Evolutionary conservation across 2,113 vertebrate species (phyloP).

Genomic region (Pseudorectes ferrugineus): DNA sequence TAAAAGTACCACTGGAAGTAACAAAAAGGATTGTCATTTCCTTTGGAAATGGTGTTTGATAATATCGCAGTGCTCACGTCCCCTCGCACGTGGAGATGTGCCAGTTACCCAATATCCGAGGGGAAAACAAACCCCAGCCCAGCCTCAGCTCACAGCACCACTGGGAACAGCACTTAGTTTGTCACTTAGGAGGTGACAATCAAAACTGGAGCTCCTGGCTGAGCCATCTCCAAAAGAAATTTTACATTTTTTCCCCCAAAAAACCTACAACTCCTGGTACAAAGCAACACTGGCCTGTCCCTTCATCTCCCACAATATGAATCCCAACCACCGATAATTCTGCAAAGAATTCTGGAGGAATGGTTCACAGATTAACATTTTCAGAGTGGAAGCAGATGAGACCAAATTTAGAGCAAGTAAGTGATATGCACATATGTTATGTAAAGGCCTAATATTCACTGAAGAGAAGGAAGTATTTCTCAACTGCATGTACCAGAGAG

Average conservation of each 20-base stretch:
- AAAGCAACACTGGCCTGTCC: background rate
- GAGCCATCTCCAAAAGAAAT: background rate
- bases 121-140: constrained; percentile 4
- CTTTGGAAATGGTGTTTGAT: background rate
- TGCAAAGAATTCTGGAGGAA: background rate
- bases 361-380: background rate
- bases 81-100: background rate
- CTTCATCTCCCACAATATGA: background rate
- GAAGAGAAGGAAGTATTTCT: constrained; percentile 6
- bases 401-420: constrained; percentile 31
- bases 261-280: background rate
- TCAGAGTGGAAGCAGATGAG: background rate
- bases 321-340: background rate
- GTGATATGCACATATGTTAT: constrained; percentile 7
- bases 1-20: background rate
- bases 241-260: rapidly evolving
- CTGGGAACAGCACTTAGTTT: background rate
- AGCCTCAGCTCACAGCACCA: background rate
- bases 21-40: constrained; percentile 24
- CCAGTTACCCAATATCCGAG: background rate
- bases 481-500: background rate
- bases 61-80: background rate
- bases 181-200: background rate
- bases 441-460: constrained; percentile 32
- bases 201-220: background rate